Evolutionary conservation across 2,113 vertebrate genomes (phyloP).

Genomic region (Anser brachyrhynchus): DNA sequence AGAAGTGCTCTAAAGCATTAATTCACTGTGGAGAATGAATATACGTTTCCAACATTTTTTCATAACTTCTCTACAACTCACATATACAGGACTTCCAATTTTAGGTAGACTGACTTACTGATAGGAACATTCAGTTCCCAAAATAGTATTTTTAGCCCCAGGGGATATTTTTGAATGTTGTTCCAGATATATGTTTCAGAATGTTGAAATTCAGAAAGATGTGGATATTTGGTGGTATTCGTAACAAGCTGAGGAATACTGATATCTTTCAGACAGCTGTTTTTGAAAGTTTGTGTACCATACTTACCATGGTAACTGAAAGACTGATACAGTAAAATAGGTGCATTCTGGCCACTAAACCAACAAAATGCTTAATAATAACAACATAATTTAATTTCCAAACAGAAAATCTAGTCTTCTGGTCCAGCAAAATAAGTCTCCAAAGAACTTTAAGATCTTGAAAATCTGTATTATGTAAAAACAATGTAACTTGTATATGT

Average conservation of each 20-base stretch:
- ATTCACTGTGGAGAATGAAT: neutral
- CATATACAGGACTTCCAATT: neutral
- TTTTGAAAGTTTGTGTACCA: neutral
- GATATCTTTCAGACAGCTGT: neutral
- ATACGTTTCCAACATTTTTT: neutral
- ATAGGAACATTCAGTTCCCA: neutral
- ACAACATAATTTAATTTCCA: neutral
- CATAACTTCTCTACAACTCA: neutral
- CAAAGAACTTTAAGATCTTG: neutral
- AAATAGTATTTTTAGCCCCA: neutral
- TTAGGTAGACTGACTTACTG: neutral
- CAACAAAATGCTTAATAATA: neutral
- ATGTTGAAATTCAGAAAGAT: neutral
- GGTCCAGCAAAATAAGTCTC: neutral
- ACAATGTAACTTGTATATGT: neutral
- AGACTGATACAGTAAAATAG: neutral
- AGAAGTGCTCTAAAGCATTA: neutral
- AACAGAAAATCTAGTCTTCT: neutral
- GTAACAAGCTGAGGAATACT: neutral
- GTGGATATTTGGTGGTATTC: neutral
- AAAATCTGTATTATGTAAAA: neutral
- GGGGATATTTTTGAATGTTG: neutral
- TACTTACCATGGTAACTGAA: neutral
- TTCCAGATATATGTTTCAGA: neutral
- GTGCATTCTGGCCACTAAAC: neutral